Evolutionary conservation across 2,113 vertebrate genomes (phyloP), one percentile per base, ranked within the genome.

Genomic region (Sander lucioperca): DNA sequence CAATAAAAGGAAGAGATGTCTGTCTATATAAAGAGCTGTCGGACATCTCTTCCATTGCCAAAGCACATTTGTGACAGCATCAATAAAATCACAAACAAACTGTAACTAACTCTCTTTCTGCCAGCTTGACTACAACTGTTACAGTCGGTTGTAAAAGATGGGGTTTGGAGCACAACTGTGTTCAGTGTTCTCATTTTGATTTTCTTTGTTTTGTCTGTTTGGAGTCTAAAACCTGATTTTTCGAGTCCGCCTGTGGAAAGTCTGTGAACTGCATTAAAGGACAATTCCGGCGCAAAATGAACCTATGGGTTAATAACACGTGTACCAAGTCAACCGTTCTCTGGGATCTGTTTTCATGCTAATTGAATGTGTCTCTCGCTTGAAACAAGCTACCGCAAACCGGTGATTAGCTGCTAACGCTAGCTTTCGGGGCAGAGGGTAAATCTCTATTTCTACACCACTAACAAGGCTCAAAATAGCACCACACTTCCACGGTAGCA

Each of bases 181-280:
- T 87, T 85, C 72, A 43, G 21, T 65, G 73, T 73, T 74, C n/a
- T 62, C 12, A 5, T 8, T 59, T 56, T 3, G 12, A 11, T 27
- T 51, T 63, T 30, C 3, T 69, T 82, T 7, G 19, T 80, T 43
- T 43, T 27, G 43, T 25, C 3, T 5, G 64, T 64, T 82, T 12
- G 19, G 61, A 43, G 77, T 84, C 67, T 70, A 67, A 76, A 70
- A 80, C 33, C 14, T n/a, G 16, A 18, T 67, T 80, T 83, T 73
- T n/a, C 50, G 53, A 73, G 57, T 80, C 80, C 11, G 27, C 33
- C 68, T 88, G 73, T 83, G 69, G 43, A 77, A 74, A 53, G 84
- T 84, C 10, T 68, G 73, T 79, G 12, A 86, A 65, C 79, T 89
- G 87, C 86, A 85, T 90, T 83, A 27, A 27, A 27, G 27, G 27